Percentiles rank a stretch among this genome's conserved stretches.
phyloP scores from a whole-genome alignment of 2,888 invertebrate genomes.

The Liodrosophila aerea region DNA sequence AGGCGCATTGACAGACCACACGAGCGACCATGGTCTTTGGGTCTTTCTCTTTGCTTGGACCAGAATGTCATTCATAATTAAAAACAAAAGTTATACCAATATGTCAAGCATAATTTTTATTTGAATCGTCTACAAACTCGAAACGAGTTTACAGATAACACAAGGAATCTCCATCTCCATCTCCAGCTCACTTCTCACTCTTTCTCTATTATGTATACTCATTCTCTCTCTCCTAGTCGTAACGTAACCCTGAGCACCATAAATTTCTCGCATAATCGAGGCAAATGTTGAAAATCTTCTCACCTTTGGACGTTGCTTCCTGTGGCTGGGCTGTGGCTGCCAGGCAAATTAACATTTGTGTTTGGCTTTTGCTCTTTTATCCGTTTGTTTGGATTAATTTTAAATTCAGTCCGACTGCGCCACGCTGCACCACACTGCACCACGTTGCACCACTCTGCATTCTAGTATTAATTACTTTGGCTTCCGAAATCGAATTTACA shows the following conservation, averaged over 20 bases:
- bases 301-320: slow-evolving; percentile 74
- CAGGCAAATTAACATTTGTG: slow-evolving; percentile 74
- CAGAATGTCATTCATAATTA: slow-evolving; percentile 77
- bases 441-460: slow-evolving; percentile 57
- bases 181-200: no score
- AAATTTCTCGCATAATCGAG: slow-evolving; percentile 80
- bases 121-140: slow-evolving; percentile 49
- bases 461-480: slow-evolving; percentile 82
- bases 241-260: slow-evolving; percentile 48
- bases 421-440: slow-evolving; percentile 49
- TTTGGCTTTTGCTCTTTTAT: slow-evolving; percentile 75
- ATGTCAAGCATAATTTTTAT: slow-evolving; percentile 79
- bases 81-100: slow-evolving; percentile 77
- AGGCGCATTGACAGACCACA: slow-evolving; percentile 66
- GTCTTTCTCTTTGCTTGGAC: neutral
- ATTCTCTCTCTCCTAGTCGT: no score
- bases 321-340: slow-evolving; percentile 29
- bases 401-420: slow-evolving; percentile 66
- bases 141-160: slow-evolving; percentile 31
- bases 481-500: slow-evolving; percentile 82
- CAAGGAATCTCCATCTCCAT: slow-evolving; percentile 4
- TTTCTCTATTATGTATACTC: neutral
- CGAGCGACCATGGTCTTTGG: slow-evolving; percentile 27
- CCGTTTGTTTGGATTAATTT: slow-evolving; percentile 80
- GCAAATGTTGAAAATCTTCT: slow-evolving; percentile 79